Conservation (phyloP, 2,113 vertebrate species). For the Todiramphus chloris region DNA sequence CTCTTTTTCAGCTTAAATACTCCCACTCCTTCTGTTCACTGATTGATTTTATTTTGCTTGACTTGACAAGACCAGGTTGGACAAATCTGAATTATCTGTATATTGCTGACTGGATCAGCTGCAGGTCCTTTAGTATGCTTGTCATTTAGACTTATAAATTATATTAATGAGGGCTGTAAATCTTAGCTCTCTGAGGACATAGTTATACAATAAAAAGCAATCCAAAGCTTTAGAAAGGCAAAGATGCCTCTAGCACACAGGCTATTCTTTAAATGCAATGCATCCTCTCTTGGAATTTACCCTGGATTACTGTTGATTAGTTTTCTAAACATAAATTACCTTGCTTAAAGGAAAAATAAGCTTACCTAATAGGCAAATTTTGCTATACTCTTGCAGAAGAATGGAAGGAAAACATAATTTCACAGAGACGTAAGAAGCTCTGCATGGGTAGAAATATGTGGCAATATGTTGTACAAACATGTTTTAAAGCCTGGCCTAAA, state of each 20-base stretch:
- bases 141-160: slow-evolving; percentile 41
- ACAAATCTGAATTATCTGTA: slow-evolving; percentile 44
- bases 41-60: slow-evolving; percentile 57
- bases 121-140: slow-evolving; percentile 10
- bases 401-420: background rate
- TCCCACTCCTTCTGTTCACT: slow-evolving; percentile 36
- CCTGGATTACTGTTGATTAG: background rate
- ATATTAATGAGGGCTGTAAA: slow-evolving; percentile 46
- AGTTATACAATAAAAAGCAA: background rate
- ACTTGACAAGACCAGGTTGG: slow-evolving; percentile 54
- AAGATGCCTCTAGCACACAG: background rate
- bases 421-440: background rate
- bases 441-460: background rate
- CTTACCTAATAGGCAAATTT: background rate
- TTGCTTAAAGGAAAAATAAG: background rate
- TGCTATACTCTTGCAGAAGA: background rate
- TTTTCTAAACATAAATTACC: background rate
- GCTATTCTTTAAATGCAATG: background rate
- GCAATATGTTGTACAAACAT: background rate
- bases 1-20: slow-evolving; percentile 35
- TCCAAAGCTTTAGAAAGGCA: background rate
- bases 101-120: slow-evolving; percentile 31
- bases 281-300: background rate
- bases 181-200: background rate
- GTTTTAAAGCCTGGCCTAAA: background rate